These are phyloP conservation scores for Agrotis puta DNA, from an alignment of 2,888 invertebrate species.

Conservation along the genomic window DNA sequence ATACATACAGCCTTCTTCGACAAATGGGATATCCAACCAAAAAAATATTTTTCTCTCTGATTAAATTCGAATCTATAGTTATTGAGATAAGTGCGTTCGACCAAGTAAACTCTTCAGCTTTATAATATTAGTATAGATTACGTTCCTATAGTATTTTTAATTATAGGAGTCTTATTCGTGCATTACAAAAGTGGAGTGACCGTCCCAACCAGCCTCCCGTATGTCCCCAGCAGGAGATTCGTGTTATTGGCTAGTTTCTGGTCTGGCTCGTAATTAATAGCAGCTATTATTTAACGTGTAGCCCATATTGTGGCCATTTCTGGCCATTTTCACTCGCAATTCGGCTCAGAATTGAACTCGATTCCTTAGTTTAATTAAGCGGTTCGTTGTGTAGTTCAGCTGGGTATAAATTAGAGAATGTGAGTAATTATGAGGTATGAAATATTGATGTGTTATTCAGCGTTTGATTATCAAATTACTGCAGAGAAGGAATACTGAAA, in stretches of 20 bases:
- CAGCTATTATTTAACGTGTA: conserved; percentile 66
- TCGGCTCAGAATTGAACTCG: conserved; percentile 64
- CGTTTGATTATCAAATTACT: neutral
- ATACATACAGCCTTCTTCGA: no score
- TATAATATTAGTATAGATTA: no score
- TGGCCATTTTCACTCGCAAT: conserved; percentile 64
- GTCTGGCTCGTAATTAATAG: conserved; percentile 65
- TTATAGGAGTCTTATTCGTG: no score
- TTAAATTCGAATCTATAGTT: no score
- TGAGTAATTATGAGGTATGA: conserved; percentile 18
- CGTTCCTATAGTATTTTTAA: no score
- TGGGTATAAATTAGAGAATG: conserved; percentile 40
- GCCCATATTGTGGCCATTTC: conserved; percentile 63
- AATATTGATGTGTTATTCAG: conserved; percentile 30
- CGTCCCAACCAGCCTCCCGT: conserved; percentile 30
- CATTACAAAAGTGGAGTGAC: neutral
- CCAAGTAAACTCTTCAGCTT: no score
- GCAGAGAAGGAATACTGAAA: neutral
- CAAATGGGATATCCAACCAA: no score
- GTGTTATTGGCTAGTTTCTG: conserved; percentile 65
- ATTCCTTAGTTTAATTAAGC: conserved; percentile 66
- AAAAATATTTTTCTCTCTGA: no score
- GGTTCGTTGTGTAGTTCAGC: conserved; percentile 29
- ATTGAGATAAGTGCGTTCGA: no score
- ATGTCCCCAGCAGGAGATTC: conserved; percentile 47